Evolutionary conservation across 2,113 vertebrate genomes (phyloP).

Genomic region (Chaetodon auriga): DNA sequence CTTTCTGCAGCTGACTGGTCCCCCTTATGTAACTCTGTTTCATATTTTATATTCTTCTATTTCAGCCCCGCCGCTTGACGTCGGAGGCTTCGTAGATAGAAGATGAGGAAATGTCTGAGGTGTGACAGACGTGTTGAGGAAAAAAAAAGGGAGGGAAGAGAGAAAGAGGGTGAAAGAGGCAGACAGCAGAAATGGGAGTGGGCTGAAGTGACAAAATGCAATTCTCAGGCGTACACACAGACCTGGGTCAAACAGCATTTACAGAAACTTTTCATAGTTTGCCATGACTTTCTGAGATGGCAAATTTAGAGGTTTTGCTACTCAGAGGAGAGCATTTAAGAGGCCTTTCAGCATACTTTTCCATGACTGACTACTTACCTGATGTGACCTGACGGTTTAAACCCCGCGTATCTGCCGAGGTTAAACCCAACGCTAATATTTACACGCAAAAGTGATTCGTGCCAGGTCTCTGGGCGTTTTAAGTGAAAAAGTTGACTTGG

Average conservation of each 20-base stretch:
- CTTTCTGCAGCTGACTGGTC: constrained; percentile 44
- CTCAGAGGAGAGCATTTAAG: constrained; percentile 29
- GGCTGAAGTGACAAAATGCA: constrained; percentile 54
- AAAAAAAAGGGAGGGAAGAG: not conserved
- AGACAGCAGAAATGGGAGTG: constrained; percentile 43
- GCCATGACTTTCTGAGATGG: constrained; percentile 35
- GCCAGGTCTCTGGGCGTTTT: constrained; percentile 26
- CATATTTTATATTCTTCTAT: constrained; percentile 71
- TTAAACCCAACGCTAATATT: constrained; percentile 39
- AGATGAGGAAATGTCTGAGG: constrained; percentile 40
- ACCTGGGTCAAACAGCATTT: constrained; percentile 56
- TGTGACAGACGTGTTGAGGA: constrained; percentile 45
- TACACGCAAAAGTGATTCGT: constrained; percentile 33
- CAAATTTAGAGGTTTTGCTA: constrained; percentile 27
- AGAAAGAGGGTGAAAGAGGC: constrained; percentile 8
- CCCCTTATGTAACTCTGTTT: constrained; percentile 62
- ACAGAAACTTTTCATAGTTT: constrained; percentile 56
- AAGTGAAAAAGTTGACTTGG: constrained; percentile 14
- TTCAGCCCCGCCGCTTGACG: constrained; percentile 45
- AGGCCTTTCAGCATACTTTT: constrained; percentile 21
- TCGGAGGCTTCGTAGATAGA: constrained; percentile 42
- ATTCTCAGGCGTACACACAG: constrained; percentile 25
- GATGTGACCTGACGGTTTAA: constrained; percentile 46
- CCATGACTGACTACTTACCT: constrained; percentile 34
- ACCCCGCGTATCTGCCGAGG: constrained; percentile 16